Base-by-base conservation (phyloP, 2,797 vertebrate species). In the Siniperca obscura region DNA sequence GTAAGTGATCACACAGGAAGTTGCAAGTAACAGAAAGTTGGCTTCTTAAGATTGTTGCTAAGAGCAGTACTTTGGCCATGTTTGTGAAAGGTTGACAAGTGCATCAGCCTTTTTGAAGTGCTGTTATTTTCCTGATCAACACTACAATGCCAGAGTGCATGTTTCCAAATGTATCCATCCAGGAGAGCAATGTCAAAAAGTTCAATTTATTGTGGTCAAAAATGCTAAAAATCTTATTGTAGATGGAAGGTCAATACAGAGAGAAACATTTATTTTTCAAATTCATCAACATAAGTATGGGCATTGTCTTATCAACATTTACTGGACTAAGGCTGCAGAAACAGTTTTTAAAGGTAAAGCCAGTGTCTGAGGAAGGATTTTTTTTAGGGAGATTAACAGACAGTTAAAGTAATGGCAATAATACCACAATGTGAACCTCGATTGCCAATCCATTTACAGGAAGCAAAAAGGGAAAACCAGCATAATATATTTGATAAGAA, bases 301-400 rank as follows among this genome's bases (percentile, higher is more conserved):
- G 36, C 68, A 79, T 69, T 66, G 38, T 77, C 64, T 76, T 70
- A 22, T 76, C 36, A 57, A 38, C 44, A 80, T 17, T 40, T 55
- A 12, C 17, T 53, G 30, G 64, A 40, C 42, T 60, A 12, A 22
- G 36, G 36, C 57, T 65, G 30, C 50, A 73, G 27, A 59, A 74
- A 57, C 19, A 22, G 67, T 69, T 61, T 25, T 44, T 30, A 56
- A 78, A 57, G 46, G 17, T 38, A 44, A 52, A 74, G 60, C 25
- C 44, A 60, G 44, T 81, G 42, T 69, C 27, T 53, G 44, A 69
- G 25, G 59, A 57, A 52, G 46, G 34, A 21, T 69, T 80, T 60
- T 66, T 64, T 55, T 48, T 3, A 16, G 6, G n/a, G 52, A 50
- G 16, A 80, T 70, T 42, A 78, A 65, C 57, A 48, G 19, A 55